These are phyloP conservation scores for Craterocephalus amniculus DNA, from an alignment of 2,797 vertebrate genomes.

Conservation along the genomic window DNA sequence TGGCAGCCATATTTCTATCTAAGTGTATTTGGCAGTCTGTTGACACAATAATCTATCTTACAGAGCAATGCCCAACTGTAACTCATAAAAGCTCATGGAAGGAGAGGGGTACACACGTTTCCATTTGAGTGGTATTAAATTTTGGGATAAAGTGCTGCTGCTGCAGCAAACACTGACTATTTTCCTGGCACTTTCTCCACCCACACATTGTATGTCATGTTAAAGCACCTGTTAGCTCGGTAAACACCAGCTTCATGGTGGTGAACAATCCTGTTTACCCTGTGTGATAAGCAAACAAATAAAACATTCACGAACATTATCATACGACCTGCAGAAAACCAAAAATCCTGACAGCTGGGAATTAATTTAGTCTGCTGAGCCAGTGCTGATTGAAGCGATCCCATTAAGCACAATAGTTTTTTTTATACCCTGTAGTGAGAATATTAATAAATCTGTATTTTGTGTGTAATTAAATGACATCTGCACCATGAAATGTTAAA, in stretches of 20 bases:
- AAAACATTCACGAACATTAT: not conserved
- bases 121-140: conserved; percentile 8
- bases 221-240: conserved; percentile 18
- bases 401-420: not conserved
- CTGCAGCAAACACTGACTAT: conserved; percentile 24
- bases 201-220: conserved; percentile 44
- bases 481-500: conserved; percentile 7
- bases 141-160: not conserved
- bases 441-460: conserved; percentile 1
- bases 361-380: not conserved
- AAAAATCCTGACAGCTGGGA: not conserved
- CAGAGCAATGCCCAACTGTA: conserved; percentile 22
- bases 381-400: not conserved
- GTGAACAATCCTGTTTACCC: not conserved
- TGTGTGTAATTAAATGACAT: conserved; percentile 14
- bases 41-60: conserved; percentile 48
- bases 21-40: conserved; percentile 42
- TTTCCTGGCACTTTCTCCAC: conserved; percentile 10
- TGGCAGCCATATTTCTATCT: conserved; percentile 57
- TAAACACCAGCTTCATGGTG: not conserved
- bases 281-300: not conserved
- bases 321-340: not conserved
- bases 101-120: conserved; percentile 5
- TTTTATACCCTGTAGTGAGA: conserved; percentile 5
- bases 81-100: conserved; percentile 22